phyloP scores from a whole-genome alignment of 2,797 vertebrate species.

The Gymnopithys bicolor region DNA sequence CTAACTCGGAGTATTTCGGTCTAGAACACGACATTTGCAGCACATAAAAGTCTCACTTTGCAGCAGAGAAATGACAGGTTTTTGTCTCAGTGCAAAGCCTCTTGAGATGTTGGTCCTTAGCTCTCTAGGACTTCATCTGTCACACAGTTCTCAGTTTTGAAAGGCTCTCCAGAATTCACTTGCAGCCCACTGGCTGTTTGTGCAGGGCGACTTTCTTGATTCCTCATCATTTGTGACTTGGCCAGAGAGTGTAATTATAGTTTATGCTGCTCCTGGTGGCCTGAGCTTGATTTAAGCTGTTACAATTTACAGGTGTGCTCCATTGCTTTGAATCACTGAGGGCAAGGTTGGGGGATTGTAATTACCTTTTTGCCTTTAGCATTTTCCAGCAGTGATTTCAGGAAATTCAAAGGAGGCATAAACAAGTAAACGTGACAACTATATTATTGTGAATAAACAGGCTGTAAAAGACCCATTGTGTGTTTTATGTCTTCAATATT shows the following conservation, averaged over 20 bases:
- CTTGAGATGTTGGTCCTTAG: neutral
- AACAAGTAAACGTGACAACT: neutral
- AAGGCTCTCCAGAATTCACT: neutral
- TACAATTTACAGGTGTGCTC: neutral
- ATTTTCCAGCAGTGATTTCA: neutral
- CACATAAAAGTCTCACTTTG: neutral
- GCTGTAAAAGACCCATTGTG: neutral
- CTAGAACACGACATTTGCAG: neutral
- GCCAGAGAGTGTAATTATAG: neutral
- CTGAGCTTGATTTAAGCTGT: neutral
- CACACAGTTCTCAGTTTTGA: neutral
- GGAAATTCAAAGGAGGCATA: constrained; percentile 18
- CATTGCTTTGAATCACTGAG: neutral
- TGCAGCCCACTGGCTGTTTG: neutral
- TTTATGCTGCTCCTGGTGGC: neutral
- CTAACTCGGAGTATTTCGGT: neutral
- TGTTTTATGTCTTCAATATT: neutral
- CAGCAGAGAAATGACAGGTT: neutral
- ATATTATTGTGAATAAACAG: neutral
- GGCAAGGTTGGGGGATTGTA: neutral
- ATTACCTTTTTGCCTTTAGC: neutral
- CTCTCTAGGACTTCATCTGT: neutral
- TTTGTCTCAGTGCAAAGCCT: neutral
- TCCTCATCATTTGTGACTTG: neutral
- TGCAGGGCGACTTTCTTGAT: neutral